Base-by-base conservation (phyloP, 2,113 vertebrate species). In the Salvelinus fontinalis region DNA sequence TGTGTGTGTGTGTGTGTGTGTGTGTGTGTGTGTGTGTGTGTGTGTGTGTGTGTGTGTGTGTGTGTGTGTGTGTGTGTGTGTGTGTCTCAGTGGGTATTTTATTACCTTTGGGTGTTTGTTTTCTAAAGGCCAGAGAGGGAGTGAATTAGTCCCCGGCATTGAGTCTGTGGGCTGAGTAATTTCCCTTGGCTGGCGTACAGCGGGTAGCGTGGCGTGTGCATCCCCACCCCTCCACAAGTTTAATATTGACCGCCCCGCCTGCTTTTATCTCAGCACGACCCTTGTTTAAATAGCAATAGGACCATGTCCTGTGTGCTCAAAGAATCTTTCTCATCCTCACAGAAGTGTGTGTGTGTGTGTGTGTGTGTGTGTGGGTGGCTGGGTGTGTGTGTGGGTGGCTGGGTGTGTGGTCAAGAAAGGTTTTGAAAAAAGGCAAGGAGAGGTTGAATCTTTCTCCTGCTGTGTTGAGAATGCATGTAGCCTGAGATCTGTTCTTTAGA, bases 71-170 rank as follows among this genome's bases (percentile, higher is more conserved):
- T 68, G 65, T 68, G 44, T 68, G 54, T 57, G 54, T 68, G 65
- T 68, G 44, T 68, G 51, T 73, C 9, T 86, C 89, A 89, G 90
- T 86, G 84, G 91, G 81, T 93, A 93, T 91, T 96, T 93, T 95
- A 94, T 97, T 95, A 94, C 84, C 86, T 90, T 92, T 93, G 91
- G 93, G 92, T 96, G 94, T 97, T 97, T 97, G 91, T 89, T 83
- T 81, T 94, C 78, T 85, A 88, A 91, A 91, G 86, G 90, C 44
- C 82, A 92, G 86, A 92, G 90, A 80, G 75, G 81, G 84, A 92
- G 90, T 83, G 90, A 90, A 90, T 93, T 93, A 88, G 75, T 88
- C 74, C 69, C 81, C 68, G 76, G 71, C 73, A 70, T 65, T 62
- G 18, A 2, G 29, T 51, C 76, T 59, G 49, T 27, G 66, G 54